A percentile compares a stretch with the other conserved stretches of the same genome.
These are phyloP conservation scores for Bucco capensis DNA, from an alignment of 2,113 vertebrate genomes.

Conservation along the genomic window DNA sequence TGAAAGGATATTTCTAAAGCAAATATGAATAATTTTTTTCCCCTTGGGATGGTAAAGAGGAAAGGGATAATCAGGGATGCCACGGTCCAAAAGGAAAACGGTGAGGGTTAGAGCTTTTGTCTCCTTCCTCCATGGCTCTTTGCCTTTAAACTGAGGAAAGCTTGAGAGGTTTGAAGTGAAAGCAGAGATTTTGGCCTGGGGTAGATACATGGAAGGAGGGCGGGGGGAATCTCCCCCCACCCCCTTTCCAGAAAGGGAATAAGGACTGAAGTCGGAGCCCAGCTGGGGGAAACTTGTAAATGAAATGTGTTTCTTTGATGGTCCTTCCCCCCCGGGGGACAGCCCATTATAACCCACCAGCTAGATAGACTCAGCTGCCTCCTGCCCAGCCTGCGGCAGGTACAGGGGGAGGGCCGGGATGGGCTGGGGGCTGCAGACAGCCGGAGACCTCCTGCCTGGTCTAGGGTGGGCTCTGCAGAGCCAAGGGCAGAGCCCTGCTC, in stretches of 20 bases:
- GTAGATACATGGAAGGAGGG: background rate
- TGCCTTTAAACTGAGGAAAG: background rate
- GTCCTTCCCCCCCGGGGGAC: slow-evolving; percentile 11
- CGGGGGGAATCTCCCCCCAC: background rate
- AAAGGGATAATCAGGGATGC: background rate
- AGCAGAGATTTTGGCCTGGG: background rate
- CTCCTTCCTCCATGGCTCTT: background rate
- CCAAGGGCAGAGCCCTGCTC: background rate
- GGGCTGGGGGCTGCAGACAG: background rate
- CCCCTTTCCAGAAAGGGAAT: background rate
- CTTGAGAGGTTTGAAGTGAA: background rate
- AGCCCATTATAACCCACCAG: slow-evolving; percentile 25
- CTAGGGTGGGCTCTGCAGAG: background rate
- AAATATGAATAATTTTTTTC: background rate
- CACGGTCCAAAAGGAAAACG: background rate
- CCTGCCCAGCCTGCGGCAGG: background rate
- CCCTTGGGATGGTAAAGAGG: too few species aligned
- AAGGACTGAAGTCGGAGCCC: slow-evolving; percentile 35
- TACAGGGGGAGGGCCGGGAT: background rate
- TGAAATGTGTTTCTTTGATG: slow-evolving; percentile 52
- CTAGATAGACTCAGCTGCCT: slow-evolving; percentile 24
- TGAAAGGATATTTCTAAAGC: background rate
- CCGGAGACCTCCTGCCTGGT: background rate
- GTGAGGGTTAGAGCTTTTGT: background rate
- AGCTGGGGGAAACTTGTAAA: slow-evolving; percentile 47